A percentile compares a stretch with the other conserved stretches of the same genome.
Conservation (phyloP, 2,888 invertebrate species). For the Schrankia costaestrigalis region DNA sequence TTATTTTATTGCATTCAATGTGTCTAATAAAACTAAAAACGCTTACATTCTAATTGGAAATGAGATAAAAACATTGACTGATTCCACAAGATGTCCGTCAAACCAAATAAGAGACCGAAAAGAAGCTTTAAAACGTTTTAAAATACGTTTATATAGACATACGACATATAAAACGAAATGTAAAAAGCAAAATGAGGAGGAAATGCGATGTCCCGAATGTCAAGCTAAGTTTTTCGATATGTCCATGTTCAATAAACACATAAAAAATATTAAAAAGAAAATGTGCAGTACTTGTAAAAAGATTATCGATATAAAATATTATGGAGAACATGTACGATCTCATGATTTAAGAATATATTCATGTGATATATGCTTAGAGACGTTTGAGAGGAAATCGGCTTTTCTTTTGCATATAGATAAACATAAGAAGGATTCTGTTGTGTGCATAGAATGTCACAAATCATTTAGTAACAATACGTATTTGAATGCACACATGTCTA, state of each 20-base stretch:
- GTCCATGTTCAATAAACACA: conserved; percentile 38
- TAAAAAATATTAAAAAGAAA: conserved; percentile 34
- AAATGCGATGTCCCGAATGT: conserved; percentile 43
- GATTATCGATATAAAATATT: conserved; percentile 33
- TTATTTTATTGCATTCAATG: conserved; percentile 21
- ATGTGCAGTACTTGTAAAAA: conserved; percentile 39
- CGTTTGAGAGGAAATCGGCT: conserved; percentile 24
- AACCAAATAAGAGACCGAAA: conserved; percentile 19
- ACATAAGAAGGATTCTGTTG: conserved; percentile 20
- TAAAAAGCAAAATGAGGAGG: no score
- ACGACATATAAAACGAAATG: conserved; percentile 5
- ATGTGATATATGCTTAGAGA: conserved; percentile 38
- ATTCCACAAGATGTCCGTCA: conserved; percentile 15
- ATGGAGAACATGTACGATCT: conserved; percentile 14
- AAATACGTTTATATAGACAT: conserved; percentile 13
- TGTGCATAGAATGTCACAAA: conserved; percentile 41
- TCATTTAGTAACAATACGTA: conserved; percentile 27
- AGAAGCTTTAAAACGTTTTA: conserved; percentile 24
- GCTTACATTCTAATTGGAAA: conserved; percentile 34
- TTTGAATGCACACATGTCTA: conserved; percentile 34
- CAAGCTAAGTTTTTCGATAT: conserved; percentile 21
- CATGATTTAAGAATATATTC: conserved; percentile 22
- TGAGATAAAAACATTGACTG: conserved; percentile 17
- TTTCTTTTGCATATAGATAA: conserved; percentile 24
- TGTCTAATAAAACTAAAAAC: conserved; percentile 31